Evolutionary conservation across 2,888 invertebrate genomes (phyloP).

Genomic region (Epicampocera succincta): DNA sequence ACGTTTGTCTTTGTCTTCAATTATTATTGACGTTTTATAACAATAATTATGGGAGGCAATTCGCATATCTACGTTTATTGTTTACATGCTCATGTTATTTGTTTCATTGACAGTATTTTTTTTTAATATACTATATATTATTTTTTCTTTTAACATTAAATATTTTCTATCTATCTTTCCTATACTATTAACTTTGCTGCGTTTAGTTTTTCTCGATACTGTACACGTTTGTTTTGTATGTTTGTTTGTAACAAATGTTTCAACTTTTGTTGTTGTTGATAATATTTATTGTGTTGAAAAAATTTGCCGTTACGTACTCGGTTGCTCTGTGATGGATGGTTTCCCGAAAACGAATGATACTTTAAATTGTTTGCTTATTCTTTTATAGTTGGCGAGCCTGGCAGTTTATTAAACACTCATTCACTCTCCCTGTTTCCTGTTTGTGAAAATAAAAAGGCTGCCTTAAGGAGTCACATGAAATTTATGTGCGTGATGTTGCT

Average conservation of each 20-base stretch:
- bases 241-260: slow-evolving; percentile 3
- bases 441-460: slow-evolving; percentile 1
- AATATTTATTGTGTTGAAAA: slow-evolving; percentile 13
- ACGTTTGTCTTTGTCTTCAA: no score
- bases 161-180: neutral
- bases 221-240: neutral
- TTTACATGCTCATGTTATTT: no score
- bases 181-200: no score
- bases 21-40: no score
- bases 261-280: slow-evolving; percentile 51
- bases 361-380: slow-evolving; percentile 66
- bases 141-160: neutral
- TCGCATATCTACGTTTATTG: no score
- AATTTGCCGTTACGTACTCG: slow-evolving; percentile 63
- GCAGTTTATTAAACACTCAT: neutral
- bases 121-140: no score
- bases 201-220: slow-evolving; percentile 27
- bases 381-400: slow-evolving; percentile 73
- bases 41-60: no score
- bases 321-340: slow-evolving; percentile 61
- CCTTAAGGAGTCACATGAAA: slow-evolving; percentile 57
- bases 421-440: neutral
- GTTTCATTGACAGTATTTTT: no score
- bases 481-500: slow-evolving; percentile 64
- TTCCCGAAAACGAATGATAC: slow-evolving; percentile 73